Percentiles rank a stretch among this genome's conserved stretches.
phyloP scores from a whole-genome alignment of 1,140 invertebrate genomes.

The Frieseomelitta varia region DNA sequence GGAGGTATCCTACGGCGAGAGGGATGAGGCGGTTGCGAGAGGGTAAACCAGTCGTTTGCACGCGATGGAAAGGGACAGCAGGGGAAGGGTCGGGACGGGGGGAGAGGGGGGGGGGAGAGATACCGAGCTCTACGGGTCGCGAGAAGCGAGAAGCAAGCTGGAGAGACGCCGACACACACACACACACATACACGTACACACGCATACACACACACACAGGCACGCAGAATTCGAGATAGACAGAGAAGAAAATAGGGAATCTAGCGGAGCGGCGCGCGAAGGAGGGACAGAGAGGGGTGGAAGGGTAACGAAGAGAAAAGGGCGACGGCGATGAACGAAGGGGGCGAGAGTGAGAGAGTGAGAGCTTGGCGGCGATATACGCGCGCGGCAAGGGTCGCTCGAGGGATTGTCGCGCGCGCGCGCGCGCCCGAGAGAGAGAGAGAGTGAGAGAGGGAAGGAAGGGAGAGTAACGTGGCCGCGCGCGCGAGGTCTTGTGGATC shows the following conservation, averaged over 20 bases:
- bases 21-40: slow-evolving; percentile 61
- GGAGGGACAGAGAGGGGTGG: background rate
- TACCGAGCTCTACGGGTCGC: slow-evolving; percentile 28
- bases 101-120: slow-evolving; percentile 62
- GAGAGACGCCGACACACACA: slow-evolving; percentile 3
- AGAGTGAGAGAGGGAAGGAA: background rate
- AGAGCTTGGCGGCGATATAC: slow-evolving; percentile 34
- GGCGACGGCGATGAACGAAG: background rate
- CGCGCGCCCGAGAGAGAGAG: slow-evolving; percentile 25
- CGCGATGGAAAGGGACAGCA: slow-evolving; percentile 23
- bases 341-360: slow-evolving; percentile 27
- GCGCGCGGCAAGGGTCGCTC: slow-evolving; percentile 53
- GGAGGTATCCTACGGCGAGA: slow-evolving; percentile 69
- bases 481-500: slow-evolving; percentile 14
- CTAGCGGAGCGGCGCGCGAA: too few species aligned
- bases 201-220: background rate
- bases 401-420: slow-evolving; percentile 43
- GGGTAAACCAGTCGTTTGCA: slow-evolving; percentile 28
- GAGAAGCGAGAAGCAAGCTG: slow-evolving; percentile 28
- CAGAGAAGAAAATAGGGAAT: background rate
- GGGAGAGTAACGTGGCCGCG: background rate
- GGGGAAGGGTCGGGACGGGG: too few species aligned
- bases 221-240: background rate
- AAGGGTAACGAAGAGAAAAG: slow-evolving; percentile 59
- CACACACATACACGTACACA: too few species aligned